Evolutionary conservation across 2,888 invertebrate species (phyloP).

Genomic region (Orthosia cruda): DNA sequence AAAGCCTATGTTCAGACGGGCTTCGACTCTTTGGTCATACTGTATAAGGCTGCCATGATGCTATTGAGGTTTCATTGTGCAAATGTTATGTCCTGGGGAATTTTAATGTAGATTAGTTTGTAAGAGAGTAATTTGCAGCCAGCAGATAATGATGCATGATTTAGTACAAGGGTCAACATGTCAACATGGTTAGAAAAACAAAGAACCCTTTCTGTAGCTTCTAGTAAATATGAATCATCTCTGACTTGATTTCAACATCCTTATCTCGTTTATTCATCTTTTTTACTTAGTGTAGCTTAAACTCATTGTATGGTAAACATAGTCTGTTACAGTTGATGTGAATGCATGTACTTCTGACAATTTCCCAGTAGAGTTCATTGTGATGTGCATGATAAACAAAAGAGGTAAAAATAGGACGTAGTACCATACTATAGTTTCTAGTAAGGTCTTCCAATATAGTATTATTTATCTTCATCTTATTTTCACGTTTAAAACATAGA

Average conservation of each 20-base stretch:
- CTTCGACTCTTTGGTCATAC: too few species aligned
- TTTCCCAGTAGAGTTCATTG: constrained; percentile 43
- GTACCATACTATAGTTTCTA: not conserved
- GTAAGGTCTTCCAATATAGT: constrained; percentile 13
- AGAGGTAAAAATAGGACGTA: not conserved
- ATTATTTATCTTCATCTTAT: not conserved
- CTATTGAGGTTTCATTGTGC: not conserved
- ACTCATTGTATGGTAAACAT: constrained; percentile 10
- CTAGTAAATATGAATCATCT: constrained; percentile 13
- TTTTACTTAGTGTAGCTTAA: constrained; percentile 12
- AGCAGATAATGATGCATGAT: constrained; percentile 36
- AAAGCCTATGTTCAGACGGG: too few species aligned
- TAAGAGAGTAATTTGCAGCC: not conserved
- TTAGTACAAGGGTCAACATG: constrained; percentile 41
- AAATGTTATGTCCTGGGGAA: not conserved
- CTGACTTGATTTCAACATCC: constrained; percentile 12
- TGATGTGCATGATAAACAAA: constrained; percentile 64
- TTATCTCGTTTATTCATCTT: constrained; percentile 10
- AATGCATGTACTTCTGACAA: constrained; percentile 50
- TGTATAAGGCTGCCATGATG: constrained; percentile 17
- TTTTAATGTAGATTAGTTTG: too few species aligned
- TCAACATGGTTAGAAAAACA: constrained; percentile 25
- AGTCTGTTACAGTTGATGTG: constrained; percentile 6
- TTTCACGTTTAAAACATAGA: not conserved
- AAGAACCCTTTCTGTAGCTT: constrained; percentile 25